These are phyloP conservation scores for Lasioglossum baleicum DNA, from an alignment of 1,140 invertebrate species.

Conservation along the genomic window DNA sequence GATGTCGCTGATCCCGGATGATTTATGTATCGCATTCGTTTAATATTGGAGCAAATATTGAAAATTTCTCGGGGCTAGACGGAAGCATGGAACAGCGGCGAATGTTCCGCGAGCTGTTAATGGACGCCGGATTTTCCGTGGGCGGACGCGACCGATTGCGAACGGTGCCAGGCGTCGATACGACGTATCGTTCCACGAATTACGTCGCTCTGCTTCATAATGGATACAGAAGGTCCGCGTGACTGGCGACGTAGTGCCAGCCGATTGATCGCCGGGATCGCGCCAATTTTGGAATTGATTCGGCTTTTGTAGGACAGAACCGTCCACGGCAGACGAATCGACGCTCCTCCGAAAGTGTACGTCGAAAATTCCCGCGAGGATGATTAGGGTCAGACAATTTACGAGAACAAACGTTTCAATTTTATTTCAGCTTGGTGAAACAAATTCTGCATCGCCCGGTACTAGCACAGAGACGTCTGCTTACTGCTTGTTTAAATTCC, in stretches of 20 bases:
- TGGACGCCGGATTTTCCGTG: slow-evolving; percentile 18
- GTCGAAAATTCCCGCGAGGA: no score
- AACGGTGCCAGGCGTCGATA: neutral
- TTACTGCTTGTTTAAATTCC: no score
- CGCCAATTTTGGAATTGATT: slow-evolving; percentile 11
- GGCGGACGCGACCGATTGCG: slow-evolving; percentile 21
- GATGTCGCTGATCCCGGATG: no score
- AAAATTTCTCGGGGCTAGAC: no score
- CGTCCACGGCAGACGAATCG: neutral
- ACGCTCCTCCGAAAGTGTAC: neutral
- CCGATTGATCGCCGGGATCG: neutral
- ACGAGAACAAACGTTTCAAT: no score
- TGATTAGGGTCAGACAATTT: no score
- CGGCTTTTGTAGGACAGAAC: neutral
- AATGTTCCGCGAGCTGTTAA: neutral
- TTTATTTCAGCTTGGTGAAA: no score
- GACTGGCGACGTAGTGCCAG: neutral
- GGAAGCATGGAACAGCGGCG: no score
- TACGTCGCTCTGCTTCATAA: neutral
- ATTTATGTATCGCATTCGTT: no score
- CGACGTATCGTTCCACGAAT: slow-evolving; percentile 13
- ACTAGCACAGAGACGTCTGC: no score
- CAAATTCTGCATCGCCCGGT: no score
- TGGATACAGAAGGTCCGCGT: neutral
- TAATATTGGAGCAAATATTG: no score